A percentile compares a stretch with the other conserved stretches of the same genome.
These are phyloP conservation scores for Sceloporus tristichus DNA, from an alignment of 2,113 vertebrate species.

Conservation along the genomic window DNA sequence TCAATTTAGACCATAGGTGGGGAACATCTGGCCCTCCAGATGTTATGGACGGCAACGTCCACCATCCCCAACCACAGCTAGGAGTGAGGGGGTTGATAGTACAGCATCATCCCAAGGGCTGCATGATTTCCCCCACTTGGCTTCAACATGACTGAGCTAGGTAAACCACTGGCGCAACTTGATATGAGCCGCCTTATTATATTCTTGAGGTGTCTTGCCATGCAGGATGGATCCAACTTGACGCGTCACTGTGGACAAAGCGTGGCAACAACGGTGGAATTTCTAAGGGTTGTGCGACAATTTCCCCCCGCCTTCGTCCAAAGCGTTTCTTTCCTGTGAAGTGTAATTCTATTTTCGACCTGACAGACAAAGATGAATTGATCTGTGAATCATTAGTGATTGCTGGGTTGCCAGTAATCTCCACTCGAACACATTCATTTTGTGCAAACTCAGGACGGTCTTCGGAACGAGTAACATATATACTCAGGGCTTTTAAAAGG, in stretches of 20 bases:
- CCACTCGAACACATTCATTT: slow-evolving; percentile 24
- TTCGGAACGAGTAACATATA: slow-evolving; percentile 20
- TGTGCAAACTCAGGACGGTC: slow-evolving; percentile 17
- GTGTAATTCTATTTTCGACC: slow-evolving; percentile 18
- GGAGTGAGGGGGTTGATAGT: no score
- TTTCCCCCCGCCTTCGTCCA: no score
- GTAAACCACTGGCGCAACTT: no score
- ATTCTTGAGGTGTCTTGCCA: slow-evolving; percentile 13
- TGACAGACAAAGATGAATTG: slow-evolving; percentile 35
- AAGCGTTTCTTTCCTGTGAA: slow-evolving; percentile 21
- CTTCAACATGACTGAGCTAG: no score
- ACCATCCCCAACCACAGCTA: no score
- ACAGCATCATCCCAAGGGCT: no score
- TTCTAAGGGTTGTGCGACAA: not conserved
- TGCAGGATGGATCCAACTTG: slow-evolving; percentile 11
- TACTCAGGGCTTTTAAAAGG: slow-evolving; percentile 38
- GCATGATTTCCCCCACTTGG: no score
- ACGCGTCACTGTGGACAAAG: not conserved
- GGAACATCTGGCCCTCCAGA: no score
- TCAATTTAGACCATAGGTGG: no score
- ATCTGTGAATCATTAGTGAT: slow-evolving; percentile 36
- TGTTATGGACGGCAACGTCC: no score
- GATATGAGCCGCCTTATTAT: not conserved
- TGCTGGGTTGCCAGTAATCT: slow-evolving; percentile 31
- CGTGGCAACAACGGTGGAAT: not conserved